Evolutionary conservation across 2,797 vertebrate species (phyloP).

Genomic region (Petrocephalus schoutedeni): DNA sequence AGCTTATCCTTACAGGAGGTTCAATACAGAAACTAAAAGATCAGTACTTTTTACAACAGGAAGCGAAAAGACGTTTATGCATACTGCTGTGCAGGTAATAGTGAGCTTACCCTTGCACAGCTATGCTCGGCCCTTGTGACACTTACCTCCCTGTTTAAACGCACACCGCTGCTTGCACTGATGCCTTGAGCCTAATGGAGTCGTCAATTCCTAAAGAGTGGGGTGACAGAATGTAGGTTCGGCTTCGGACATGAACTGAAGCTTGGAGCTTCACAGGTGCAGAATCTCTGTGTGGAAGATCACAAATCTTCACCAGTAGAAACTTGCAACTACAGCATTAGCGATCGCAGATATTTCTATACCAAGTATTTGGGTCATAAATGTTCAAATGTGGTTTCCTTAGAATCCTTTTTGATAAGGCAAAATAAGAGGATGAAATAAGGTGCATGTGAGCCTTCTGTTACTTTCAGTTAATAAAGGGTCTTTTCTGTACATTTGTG

Average conservation of each 20-base stretch:
- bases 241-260: not conserved
- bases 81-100: not conserved
- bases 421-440: not conserved
- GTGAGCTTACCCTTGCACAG: not conserved
- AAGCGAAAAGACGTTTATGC: not conserved
- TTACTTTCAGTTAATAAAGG: not conserved
- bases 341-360: not conserved
- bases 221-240: not conserved
- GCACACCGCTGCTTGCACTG: no score
- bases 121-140: not conserved
- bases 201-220: not conserved
- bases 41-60: not conserved
- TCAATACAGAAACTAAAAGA: not conserved
- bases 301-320: not conserved
- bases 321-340: not conserved
- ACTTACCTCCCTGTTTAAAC: not conserved
- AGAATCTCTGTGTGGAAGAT: not conserved
- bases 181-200: not conserved
- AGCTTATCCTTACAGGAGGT: not conserved
- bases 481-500: not conserved
- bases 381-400: not conserved
- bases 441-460: not conserved
- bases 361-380: not conserved
- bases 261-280: not conserved
- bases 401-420: no score